Evolutionary conservation across 2,113 vertebrate species (phyloP).

Genomic region (Coptodon rendalli): DNA sequence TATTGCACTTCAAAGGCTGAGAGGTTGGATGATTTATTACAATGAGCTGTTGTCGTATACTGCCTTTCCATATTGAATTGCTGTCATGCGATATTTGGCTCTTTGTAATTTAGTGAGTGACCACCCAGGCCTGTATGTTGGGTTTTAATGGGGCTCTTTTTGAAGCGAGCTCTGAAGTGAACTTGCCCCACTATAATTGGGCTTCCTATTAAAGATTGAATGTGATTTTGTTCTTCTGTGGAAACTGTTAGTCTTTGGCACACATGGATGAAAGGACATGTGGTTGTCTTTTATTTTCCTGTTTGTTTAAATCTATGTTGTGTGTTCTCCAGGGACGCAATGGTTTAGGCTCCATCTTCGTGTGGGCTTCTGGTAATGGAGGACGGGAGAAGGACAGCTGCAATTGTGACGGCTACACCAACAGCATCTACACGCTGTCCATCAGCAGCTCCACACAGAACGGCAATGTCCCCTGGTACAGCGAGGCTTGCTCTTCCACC

Average conservation of each 20-base stretch:
- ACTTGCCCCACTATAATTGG: conserved; percentile 16
- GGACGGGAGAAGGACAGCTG: conserved; percentile 95
- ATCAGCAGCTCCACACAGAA: conserved; percentile 97
- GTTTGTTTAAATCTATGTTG: conserved; percentile 52
- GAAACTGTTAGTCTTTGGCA: neutral
- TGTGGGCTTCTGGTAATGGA: conserved; percentile 98
- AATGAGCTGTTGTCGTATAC: conserved; percentile 44
- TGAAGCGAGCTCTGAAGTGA: conserved; percentile 19
- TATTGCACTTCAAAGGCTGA: conserved; percentile 48
- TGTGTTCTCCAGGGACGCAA: conserved; percentile 81
- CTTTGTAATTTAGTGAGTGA: conserved; percentile 40
- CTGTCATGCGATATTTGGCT: conserved; percentile 42
- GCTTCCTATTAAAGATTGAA: conserved; percentile 28
- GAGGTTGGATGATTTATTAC: conserved; percentile 49
- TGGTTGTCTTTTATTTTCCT: neutral
- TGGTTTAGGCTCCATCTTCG: conserved; percentile 94
- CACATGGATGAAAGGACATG: neutral
- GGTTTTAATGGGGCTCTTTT: conserved; percentile 21
- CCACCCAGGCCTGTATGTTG: conserved; percentile 22
- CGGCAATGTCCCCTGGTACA: conserved; percentile 97
- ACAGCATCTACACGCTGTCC: conserved; percentile 98
- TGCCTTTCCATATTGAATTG: conserved; percentile 21
- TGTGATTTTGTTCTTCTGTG: conserved; percentile 3
- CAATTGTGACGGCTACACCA: conserved; percentile 99
- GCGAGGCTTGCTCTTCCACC: conserved; percentile 97